phyloP scores from a whole-genome alignment of 1,140 invertebrate species.

The Amyelois transitella region DNA sequence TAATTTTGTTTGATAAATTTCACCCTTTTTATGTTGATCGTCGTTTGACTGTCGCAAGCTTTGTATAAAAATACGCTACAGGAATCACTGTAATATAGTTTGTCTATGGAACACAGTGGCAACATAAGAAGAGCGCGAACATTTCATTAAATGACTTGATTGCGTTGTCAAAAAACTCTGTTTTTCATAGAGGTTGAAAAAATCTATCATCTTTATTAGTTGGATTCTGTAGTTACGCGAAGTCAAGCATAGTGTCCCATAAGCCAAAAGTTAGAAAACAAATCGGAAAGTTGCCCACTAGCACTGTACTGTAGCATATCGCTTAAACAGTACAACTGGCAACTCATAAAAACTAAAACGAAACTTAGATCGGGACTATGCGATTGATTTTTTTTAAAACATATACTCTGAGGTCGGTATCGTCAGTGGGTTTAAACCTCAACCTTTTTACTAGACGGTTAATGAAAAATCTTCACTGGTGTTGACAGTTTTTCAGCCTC shows the following conservation, averaged over 20 bases:
- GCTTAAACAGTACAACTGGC: too few relatives aligned
- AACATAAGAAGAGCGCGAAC: slow-evolving; percentile 20
- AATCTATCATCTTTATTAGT: not conserved
- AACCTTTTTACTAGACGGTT: not conserved
- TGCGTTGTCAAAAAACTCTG: not conserved
- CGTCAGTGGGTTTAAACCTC: too few relatives aligned
- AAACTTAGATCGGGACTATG: too few relatives aligned
- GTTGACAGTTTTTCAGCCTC: not conserved
- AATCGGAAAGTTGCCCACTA: too few relatives aligned
- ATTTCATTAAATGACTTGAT: slow-evolving; percentile 10
- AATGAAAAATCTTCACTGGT: not conserved
- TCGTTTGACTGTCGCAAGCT: slow-evolving; percentile 31
- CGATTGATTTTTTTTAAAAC: too few relatives aligned
- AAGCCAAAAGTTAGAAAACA: too few relatives aligned
- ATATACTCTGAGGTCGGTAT: too few relatives aligned
- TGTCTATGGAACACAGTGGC: slow-evolving; percentile 30
- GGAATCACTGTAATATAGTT: slow-evolving; percentile 16
- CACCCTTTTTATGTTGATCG: slow-evolving; percentile 41
- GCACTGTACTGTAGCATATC: too few relatives aligned
- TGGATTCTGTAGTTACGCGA: not conserved
- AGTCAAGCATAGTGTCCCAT: too few relatives aligned
- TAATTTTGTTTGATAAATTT: slow-evolving; percentile 19
- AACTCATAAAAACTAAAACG: too few relatives aligned
- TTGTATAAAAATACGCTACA: slow-evolving; percentile 27
- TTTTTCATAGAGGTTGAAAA: not conserved